Evolutionary conservation across 2,888 invertebrate genomes (phyloP).

Genomic region (Leptopilina myrica): DNA sequence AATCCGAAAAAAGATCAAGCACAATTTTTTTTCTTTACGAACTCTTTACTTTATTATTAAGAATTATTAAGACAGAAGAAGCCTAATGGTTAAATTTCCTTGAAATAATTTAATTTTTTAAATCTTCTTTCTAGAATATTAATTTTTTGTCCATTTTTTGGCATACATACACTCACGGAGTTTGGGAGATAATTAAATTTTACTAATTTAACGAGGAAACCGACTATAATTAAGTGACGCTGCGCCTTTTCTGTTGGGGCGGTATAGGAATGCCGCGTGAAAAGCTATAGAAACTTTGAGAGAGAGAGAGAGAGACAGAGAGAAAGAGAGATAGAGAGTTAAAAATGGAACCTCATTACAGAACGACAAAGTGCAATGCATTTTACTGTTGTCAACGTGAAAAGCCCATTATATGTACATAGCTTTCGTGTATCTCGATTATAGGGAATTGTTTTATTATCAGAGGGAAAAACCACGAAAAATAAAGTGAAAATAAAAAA

Average conservation of each 20-base stretch:
- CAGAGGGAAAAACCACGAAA: background rate
- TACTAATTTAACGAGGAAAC: constrained; percentile 23
- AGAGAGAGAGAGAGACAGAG: no score
- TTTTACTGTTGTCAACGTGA: constrained; percentile 4
- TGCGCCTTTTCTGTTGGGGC: background rate
- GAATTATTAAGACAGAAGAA: no score
- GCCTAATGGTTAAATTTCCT: no score
- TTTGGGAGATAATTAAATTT: constrained; percentile 29
- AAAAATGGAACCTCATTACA: constrained; percentile 38
- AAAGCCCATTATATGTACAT: constrained; percentile 5
- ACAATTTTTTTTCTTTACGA: no score
- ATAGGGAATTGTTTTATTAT: constrained; percentile 1
- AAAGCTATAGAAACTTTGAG: background rate
- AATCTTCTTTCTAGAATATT: no score
- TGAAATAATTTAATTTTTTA: no score
- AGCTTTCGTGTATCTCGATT: constrained; percentile 13
- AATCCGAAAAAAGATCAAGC: no score
- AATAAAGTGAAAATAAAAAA: background rate
- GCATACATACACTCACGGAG: background rate
- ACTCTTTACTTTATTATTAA: no score
- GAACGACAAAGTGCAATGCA: constrained; percentile 16
- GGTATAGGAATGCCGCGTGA: background rate
- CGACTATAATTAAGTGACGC: constrained; percentile 28
- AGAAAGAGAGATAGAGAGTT: background rate
- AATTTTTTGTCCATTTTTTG: no score